Evolutionary conservation across 2,888 invertebrate genomes (phyloP).

Genomic region (Polylopha cassiicola): DNA sequence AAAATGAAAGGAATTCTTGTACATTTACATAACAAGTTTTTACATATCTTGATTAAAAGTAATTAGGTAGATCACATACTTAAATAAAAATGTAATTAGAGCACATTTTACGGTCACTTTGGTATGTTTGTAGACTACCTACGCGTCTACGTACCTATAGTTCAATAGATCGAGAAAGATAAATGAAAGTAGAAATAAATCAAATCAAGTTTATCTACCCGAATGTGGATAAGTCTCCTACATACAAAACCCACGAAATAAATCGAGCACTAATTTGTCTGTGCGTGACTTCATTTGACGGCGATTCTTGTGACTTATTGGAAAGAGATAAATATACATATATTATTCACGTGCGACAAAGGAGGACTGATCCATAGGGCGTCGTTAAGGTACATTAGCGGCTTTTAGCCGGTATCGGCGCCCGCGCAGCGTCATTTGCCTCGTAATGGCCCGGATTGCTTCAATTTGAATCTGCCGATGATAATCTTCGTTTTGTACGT

Average conservation of each 20-base stretch:
- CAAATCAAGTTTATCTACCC: conserved; percentile 5
- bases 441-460: conserved; percentile 60
- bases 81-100: not conserved
- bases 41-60: conserved; percentile 3
- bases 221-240: not conserved
- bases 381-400: conserved; percentile 55
- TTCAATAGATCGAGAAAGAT: too few relatives aligned
- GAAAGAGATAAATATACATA: conserved; percentile 36
- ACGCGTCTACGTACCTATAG: too few relatives aligned
- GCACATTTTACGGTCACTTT: too few relatives aligned
- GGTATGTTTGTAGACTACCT: too few relatives aligned
- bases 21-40: conserved; percentile 11
- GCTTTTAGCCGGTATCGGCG: conserved; percentile 59
- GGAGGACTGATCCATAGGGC: conserved; percentile 35
- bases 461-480: conserved; percentile 56
- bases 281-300: conserved; percentile 56
- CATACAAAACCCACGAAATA: conserved; percentile 2
- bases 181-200: too few relatives aligned
- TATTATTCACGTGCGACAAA: conserved; percentile 32
- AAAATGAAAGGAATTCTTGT: conserved; percentile 8
- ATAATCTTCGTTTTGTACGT: conserved; percentile 41
- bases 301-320: conserved; percentile 42
- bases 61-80: not conserved
- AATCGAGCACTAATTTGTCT: conserved; percentile 46
- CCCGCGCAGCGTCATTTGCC: conserved; percentile 61